These are phyloP conservation scores for Dromococcyx pavoninus DNA, from an alignment of 2,797 vertebrate species.

Conservation along the genomic window DNA sequence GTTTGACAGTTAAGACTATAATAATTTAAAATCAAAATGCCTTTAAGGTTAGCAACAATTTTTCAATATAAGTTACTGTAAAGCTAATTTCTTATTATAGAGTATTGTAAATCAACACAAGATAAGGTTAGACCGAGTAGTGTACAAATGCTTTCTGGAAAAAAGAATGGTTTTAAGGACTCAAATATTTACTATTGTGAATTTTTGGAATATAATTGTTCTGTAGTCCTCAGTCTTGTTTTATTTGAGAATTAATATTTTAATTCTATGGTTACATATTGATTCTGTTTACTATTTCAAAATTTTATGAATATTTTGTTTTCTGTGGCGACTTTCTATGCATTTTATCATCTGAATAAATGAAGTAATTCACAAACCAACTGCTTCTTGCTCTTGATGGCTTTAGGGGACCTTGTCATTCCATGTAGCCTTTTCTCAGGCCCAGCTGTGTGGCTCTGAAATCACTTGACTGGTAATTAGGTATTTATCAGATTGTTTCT, in stretches of 20 bases:
- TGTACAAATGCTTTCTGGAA: not conserved
- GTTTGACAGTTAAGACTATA: not conserved
- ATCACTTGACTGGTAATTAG: slow-evolving; percentile 88
- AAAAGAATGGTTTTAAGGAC: not conserved
- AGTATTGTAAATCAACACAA: not conserved
- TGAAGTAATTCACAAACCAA: slow-evolving; percentile 78
- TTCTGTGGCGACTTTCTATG: not conserved
- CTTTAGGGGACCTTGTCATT: slow-evolving; percentile 64
- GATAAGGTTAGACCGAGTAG: not conserved
- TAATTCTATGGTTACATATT: not conserved
- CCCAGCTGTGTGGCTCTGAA: slow-evolving; percentile 77
- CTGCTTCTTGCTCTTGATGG: slow-evolving; percentile 41
- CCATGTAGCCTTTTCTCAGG: slow-evolving; percentile 63
- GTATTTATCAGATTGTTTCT: slow-evolving; percentile 94
- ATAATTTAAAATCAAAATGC: not conserved
- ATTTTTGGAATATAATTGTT: not conserved
- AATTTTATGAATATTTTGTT: slow-evolving; percentile 46
- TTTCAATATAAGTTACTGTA: not conserved
- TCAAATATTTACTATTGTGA: not conserved
- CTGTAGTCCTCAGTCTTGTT: not conserved
- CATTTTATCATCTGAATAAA: slow-evolving; percentile 82
- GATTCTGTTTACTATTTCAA: slow-evolving; percentile 34
- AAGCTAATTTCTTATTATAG: not conserved
- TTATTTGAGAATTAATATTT: slow-evolving; percentile 12
- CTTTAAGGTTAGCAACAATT: not conserved